These are phyloP conservation scores for Virgularia gustaviana DNA, from an alignment of 92 coral and sea anemone genomes.

Conservation along the genomic window DNA sequence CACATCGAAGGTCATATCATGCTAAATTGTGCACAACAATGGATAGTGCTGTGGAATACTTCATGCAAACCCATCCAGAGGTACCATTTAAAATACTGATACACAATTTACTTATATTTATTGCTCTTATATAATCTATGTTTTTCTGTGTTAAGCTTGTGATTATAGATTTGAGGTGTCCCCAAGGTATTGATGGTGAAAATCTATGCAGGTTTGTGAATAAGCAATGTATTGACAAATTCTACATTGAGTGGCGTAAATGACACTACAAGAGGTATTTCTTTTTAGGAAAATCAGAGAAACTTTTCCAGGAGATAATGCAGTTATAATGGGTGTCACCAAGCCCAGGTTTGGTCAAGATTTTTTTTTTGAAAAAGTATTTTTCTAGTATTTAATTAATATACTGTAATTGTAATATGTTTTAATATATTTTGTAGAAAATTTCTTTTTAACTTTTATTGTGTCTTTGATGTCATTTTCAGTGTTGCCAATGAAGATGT, in stretches of 20 bases:
- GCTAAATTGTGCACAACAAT: conserved; percentile 74
- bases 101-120: no score
- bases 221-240: no score
- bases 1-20: conserved; percentile 75
- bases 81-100: conserved; percentile 55
- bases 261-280: no score
- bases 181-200: conserved; percentile 84
- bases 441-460: background rate
- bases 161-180: conserved; percentile 90
- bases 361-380: no score
- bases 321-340: conserved; percentile 81
- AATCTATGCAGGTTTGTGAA: conserved; percentile 88
- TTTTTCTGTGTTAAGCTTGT: conserved; percentile 58
- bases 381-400: no score
- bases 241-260: no score
- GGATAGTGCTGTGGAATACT: conserved; percentile 90
- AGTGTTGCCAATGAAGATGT: conserved; percentile 81
- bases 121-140: background rate
- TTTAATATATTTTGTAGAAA: background rate
- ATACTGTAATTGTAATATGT: no score
- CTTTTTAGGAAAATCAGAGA: conserved; percentile 42
- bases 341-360: conserved; percentile 77
- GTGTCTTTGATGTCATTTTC: conserved; percentile 18
- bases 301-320: conserved; percentile 71
- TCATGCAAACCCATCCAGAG: conserved; percentile 81